Evolutionary conservation across 92 coral and sea anemone species (phyloP).

Genomic region (Bergia puertoricense): DNA sequence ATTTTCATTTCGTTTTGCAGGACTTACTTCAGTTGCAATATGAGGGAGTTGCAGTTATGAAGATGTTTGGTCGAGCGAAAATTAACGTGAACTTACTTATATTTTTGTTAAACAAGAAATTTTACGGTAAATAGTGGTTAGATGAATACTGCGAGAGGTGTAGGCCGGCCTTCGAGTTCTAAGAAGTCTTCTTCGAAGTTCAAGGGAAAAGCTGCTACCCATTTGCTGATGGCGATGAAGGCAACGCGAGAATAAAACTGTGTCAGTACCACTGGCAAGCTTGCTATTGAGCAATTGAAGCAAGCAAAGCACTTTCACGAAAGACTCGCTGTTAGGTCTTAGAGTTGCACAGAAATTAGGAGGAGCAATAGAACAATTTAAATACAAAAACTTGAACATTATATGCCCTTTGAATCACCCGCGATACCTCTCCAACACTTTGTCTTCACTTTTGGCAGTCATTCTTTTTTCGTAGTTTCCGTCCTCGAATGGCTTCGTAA

Average conservation of each 20-base stretch:
- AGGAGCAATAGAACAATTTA: neutral
- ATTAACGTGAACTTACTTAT: conserved; percentile 95
- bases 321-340: neutral
- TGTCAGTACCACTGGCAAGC: neutral
- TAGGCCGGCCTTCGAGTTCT: neutral
- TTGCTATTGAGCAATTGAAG: neutral
- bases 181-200: neutral
- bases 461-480: too few species aligned
- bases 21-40: conserved; percentile 96
- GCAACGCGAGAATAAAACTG: neutral
- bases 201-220: neutral
- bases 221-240: neutral
- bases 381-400: neutral
- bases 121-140: conserved; percentile 88
- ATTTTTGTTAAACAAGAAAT: conserved; percentile 94
- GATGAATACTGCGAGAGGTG: neutral
- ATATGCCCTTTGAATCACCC: neutral
- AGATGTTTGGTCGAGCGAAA: conserved; percentile 99
- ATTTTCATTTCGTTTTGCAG: conserved; percentile 42
- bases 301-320: neutral
- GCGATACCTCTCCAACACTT: neutral
- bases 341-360: neutral
- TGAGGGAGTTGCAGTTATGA: conserved; percentile 99
- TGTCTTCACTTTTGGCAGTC: neutral
- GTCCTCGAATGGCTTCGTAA: too few species aligned